Conservation (phyloP, 2,888 invertebrate genomes). For the Leptinotarsa peninsularis region DNA sequence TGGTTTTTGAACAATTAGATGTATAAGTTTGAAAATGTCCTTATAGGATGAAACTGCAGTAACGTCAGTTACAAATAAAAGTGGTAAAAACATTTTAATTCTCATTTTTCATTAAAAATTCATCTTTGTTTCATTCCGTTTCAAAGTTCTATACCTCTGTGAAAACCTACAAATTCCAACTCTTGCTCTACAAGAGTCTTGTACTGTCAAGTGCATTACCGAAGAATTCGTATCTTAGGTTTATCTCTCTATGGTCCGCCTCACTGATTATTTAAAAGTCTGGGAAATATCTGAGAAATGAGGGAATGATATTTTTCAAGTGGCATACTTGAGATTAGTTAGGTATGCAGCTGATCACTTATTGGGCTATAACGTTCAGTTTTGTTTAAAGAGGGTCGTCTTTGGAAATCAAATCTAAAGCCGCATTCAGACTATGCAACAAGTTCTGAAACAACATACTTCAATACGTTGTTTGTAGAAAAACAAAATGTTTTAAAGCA, state of each 20-base stretch:
- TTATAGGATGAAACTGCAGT: no score
- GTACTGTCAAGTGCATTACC: neutral
- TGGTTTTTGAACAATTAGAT: no score
- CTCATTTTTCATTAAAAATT: no score
- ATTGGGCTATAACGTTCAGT: neutral
- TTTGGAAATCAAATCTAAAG: neutral
- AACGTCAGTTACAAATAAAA: no score
- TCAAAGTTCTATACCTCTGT: neutral
- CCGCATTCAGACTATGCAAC: no score
- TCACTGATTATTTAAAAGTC: conserved; percentile 20
- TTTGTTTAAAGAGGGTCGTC: neutral
- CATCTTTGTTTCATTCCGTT: no score
- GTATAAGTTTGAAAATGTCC: no score
- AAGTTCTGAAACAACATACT: no score
- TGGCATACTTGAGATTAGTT: conserved; percentile 31
- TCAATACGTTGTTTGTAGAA: no score
- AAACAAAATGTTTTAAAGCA: no score
- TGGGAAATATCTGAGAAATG: conserved; percentile 30
- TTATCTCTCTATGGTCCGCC: conserved; percentile 8
- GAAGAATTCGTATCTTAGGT: neutral
- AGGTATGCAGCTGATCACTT: conserved; percentile 16
- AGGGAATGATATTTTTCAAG: conserved; percentile 26
- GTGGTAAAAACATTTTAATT: no score
- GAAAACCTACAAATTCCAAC: neutral
- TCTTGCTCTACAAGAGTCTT: neutral